A percentile compares a stretch with the other conserved stretches of the same genome.
These are phyloP conservation scores for Chanos chanos DNA, from an alignment of 2,797 vertebrate species.

Conservation along the genomic window DNA sequence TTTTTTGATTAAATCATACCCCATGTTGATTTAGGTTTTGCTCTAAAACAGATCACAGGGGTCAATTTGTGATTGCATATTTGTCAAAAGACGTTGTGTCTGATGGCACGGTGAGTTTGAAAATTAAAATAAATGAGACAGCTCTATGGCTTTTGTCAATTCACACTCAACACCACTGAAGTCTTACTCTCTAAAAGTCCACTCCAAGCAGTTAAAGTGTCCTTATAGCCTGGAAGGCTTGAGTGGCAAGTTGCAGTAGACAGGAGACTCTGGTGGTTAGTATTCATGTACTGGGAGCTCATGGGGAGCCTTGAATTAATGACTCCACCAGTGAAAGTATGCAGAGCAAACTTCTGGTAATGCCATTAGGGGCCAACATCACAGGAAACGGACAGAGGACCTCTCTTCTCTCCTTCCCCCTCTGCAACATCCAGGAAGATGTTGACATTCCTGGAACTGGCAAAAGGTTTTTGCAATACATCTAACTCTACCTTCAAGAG, in stretches of 20 bases:
- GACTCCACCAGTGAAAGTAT: slow-evolving; percentile 68
- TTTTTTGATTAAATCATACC: background rate
- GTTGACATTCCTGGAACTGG: slow-evolving; percentile 32
- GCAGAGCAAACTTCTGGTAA: slow-evolving; percentile 65
- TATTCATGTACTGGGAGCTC: slow-evolving; percentile 32
- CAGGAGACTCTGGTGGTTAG: slow-evolving; percentile 39
- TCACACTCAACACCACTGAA: no score
- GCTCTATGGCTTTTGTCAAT: no score
- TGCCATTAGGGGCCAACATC: slow-evolving; percentile 66
- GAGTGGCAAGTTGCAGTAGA: slow-evolving; percentile 30
- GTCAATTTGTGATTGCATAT: background rate
- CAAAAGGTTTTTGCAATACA: slow-evolving; percentile 23
- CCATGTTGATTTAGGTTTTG: no score
- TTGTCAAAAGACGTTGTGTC: no score
- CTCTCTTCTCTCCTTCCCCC: slow-evolving; percentile 41
- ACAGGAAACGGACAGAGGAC: slow-evolving; percentile 33
- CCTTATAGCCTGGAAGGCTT: background rate
- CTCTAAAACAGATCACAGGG: background rate
- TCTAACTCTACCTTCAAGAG: slow-evolving; percentile 30
- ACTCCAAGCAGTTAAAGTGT: no score
- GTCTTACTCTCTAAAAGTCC: no score
- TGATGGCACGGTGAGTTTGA: no score
- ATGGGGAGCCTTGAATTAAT: slow-evolving; percentile 52
- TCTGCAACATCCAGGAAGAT: slow-evolving; percentile 9
- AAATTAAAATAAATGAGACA: no score